Evolutionary conservation across 2,797 vertebrate genomes (phyloP), one percentile per base, ranked within the genome.

Genomic region (Lerista edwardsae): DNA sequence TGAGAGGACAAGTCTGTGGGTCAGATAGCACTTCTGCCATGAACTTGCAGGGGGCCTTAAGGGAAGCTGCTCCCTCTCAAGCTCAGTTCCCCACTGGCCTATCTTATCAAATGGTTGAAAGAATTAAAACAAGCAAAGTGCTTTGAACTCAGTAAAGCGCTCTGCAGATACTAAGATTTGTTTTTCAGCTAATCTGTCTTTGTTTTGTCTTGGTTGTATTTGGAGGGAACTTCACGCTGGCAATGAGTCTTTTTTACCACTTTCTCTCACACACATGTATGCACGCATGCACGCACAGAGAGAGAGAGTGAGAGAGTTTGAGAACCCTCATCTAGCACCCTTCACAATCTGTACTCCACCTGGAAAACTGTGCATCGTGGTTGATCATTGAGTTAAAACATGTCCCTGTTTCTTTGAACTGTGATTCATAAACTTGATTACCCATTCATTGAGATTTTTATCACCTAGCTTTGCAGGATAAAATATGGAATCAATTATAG

Each of bases 321-420:
- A 65, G 21, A 29, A n/a, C 3, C 64, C 25, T 67, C 29, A 14
- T 65, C 64, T 64, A 41, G 27, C 11, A 21, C 7, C 9, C 17
- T 27, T 31, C 17, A 65, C 41, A 2, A 0, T 2, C 73, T 51
- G 5, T 51, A 88, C 39, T 41, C 4, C 9, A 79, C 25, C 86
- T 83, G 80, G 68, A 84, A 82, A 64, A 65, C 10, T 15, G 25
- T 47, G 11, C 27, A 73, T 59, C n/a, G 21, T 12, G 9, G 72
- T 77, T 68, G 31, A 23, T 34, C 44, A 34, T 65, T 73, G 51
- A 65, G 81, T 57, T 71, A 75, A 21, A 84, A 85, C 74, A 29
- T 39, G 9, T 79, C 2, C 9, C 85, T 31, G 88, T 62, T 69
- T 25, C 15, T 81, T 76, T 44, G 44, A 55, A 6, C 0, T 78